Base-by-base conservation (phyloP, 2,888 invertebrate genomes). In the Lasiommata megera region DNA sequence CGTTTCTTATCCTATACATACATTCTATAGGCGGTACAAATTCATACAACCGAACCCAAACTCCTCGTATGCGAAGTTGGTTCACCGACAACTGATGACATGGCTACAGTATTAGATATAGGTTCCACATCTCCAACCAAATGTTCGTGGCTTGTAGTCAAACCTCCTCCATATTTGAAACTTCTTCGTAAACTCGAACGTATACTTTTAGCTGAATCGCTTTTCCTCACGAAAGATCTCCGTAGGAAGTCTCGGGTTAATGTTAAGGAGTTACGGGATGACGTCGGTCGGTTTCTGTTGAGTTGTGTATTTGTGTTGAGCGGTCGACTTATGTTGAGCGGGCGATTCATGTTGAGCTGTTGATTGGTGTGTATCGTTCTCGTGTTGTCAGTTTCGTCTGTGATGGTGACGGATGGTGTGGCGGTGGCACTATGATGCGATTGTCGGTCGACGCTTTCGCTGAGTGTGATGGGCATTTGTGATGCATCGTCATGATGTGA, bases 41-140 rank as follows among this genome's bases (percentile, higher is more conserved):
- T 70, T 80, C 64, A 88, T 74, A 88, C 88, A 61, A 88, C 84
- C 51, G 88, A 88, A 28, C 85, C 88, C 23, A 78, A 70, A 60
- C 84, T 86, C 1, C 80, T 75, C 2, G 80, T 67, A 52, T 76
- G 70, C 8, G 75, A 46, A 46, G 46, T 23, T 71, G 84, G 36
- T 11, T 81, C 76, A 71, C 82, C 75, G 63, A 80, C 58, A 74
- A 87, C 79, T 54, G 81, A 79, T 6, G 92, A 92, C 87, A 89
- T 82, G 0, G 88, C 86, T 0, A 88, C 88, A 0, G 90, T 90
- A 23, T 75, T 86, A 0, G 90, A 89, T n/a, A 93, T 93, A 0
- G 94, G 93, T 34, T 93, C 93, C 0, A 90, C 93, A 1, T 92
- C 92, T 23, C 93, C 88, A 3, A 94, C 92, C 63, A 94, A 77